These are phyloP conservation scores for Dynastes tityus DNA, from an alignment of 2,888 invertebrate genomes.

Conservation along the genomic window DNA sequence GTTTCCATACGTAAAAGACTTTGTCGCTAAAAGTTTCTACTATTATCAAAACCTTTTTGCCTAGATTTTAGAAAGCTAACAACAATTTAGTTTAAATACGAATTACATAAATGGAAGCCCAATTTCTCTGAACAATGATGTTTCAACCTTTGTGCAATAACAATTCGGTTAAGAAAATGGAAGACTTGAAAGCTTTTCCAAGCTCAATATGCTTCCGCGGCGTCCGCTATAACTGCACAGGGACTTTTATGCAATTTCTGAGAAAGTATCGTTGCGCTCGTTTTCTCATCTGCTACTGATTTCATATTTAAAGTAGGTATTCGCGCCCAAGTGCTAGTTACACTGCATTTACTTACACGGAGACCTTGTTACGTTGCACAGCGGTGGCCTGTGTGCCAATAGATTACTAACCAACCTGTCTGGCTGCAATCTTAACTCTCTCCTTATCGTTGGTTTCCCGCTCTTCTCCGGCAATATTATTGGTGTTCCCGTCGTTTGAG, in stretches of 20 bases:
- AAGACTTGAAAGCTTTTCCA: not conserved
- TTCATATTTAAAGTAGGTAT: slow-evolving; percentile 28
- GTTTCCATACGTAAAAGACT: too few species aligned
- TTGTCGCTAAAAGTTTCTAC: too few species aligned
- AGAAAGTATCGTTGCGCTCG: slow-evolving; percentile 17
- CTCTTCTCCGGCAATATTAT: slow-evolving; percentile 16
- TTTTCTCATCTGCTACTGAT: slow-evolving; percentile 18
- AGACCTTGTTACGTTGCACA: slow-evolving; percentile 20
- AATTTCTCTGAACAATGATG: not conserved
- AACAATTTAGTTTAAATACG: not conserved
- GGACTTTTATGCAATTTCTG: slow-evolving; percentile 19
- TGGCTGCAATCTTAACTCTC: slow-evolving; percentile 26
- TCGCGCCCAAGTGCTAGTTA: slow-evolving; percentile 10
- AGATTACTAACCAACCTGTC: slow-evolving; percentile 21
- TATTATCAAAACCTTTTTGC: too few species aligned
- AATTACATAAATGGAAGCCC: not conserved
- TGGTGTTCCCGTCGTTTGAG: slow-evolving; percentile 17
- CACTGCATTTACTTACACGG: slow-evolving; percentile 31
- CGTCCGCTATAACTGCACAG: not conserved
- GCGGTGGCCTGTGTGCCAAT: slow-evolving; percentile 8
- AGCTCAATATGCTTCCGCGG: not conserved
- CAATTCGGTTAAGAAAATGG: slow-evolving; percentile 7
- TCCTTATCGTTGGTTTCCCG: slow-evolving; percentile 19
- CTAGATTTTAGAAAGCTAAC: too few species aligned
- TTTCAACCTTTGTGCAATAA: slow-evolving; percentile 13